Base-by-base conservation (phyloP, 2,888 invertebrate genomes). In the Thysanoteuthis rhombus region DNA sequence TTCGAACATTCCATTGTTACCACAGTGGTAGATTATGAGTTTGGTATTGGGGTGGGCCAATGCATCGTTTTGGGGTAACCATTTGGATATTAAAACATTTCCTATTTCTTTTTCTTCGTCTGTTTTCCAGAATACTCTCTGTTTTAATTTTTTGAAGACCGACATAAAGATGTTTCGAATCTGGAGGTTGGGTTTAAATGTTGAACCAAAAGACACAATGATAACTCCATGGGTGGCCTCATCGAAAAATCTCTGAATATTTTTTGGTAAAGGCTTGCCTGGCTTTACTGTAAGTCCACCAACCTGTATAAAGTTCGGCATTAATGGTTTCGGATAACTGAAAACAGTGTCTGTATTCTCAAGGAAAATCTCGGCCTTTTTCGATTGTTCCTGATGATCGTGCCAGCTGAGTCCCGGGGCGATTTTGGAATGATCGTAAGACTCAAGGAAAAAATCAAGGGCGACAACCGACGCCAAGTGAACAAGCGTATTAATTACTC, bases 51-150 rank as follows among this genome's bases (percentile, higher is more conserved):
- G 94, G 89, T 95, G 95, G 38, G 94, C 95, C n/a, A 95, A 91
- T 32, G 95, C 90, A 92, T 95, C 95, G 92, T 95, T 95, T 90
- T 95, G 95, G 1, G 95, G 95, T 38, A 95, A 52, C 95, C 95
- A 95, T 39, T 93, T 93, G 32, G 94, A 92, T 1, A 94, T 94
- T 32, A 93, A 93, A n/a, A 95, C 94, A 93, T 95, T 95, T 0
- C 45, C 93, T 3, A 93, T 91, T 28, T 94, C 93, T 45, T 92
- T 94, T 38, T 94, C 93, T 39, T 93, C 40, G 42, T 94, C 94
- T 4, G 93, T 92, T 89, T 94, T 94, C 93, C 94, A 94, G 8
- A 95, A 42, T 16, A 94, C 92, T 42, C 93, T 93, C 16, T 94
- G 47, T 38, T 94, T 94, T 8, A 94, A 75, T 32, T 93, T 40